These are phyloP conservation scores for Megaptera novaeangliae DNA, from an alignment of 2,113 vertebrate genomes.

Conservation along the genomic window DNA sequence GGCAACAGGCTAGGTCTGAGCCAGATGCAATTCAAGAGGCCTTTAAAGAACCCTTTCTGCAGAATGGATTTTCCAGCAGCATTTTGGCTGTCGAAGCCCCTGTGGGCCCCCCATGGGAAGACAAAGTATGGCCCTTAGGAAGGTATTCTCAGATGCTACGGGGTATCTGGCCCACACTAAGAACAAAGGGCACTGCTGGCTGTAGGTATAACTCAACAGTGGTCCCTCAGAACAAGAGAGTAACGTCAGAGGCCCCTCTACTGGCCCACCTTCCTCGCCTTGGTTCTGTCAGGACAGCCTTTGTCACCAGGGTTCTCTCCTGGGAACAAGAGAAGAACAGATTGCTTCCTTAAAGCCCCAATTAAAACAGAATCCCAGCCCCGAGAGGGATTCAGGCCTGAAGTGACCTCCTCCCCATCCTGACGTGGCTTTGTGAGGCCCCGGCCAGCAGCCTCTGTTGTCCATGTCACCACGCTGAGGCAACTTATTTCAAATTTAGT, in stretches of 20 bases:
- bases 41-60: background rate
- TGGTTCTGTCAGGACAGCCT: background rate
- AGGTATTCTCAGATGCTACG: background rate
- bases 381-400: background rate
- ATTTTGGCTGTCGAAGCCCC: background rate
- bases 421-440: accelerated
- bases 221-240: background rate
- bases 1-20: background rate
- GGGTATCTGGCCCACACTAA: background rate
- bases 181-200: background rate
- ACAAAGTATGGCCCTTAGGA: background rate
- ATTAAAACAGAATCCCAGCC: background rate
- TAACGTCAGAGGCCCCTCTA: accelerated
- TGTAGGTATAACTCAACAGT: background rate
- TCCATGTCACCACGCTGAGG: accelerated
- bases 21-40: too few species aligned
- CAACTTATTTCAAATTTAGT: background rate
- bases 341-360: background rate
- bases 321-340: background rate
- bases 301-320: background rate
- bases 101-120: background rate
- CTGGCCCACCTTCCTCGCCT: background rate
- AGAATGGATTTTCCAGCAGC: background rate
- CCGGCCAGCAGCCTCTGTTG: accelerated
- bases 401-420: too few species aligned